These are phyloP conservation scores for Arctocebus calabarensis DNA, from an alignment of 2,797 vertebrate species.

Conservation along the genomic window DNA sequence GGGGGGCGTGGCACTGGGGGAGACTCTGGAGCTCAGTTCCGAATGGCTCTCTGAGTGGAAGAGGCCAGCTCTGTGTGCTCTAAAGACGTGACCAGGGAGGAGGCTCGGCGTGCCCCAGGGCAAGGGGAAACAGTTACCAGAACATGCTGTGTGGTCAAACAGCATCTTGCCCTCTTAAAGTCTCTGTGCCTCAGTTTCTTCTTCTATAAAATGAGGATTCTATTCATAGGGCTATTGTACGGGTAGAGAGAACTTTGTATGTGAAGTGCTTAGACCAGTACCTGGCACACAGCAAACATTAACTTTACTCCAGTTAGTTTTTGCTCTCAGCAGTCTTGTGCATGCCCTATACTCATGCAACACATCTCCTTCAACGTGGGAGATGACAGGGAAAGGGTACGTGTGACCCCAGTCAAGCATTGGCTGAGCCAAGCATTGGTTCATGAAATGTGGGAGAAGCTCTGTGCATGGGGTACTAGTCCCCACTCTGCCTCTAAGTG, in stretches of 20 bases:
- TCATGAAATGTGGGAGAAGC: neutral
- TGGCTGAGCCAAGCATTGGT: neutral
- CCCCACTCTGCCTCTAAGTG: neutral
- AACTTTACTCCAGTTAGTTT: neutral
- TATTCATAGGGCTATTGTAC: neutral
- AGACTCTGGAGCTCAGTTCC: neutral
- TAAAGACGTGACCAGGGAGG: neutral
- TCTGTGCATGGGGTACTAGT: neutral
- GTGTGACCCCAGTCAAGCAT: too few species aligned
- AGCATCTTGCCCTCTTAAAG: neutral
- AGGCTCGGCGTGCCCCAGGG: neutral
- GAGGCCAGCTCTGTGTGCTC: neutral
- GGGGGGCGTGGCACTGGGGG: neutral
- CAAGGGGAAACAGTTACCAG: neutral
- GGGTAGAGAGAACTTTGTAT: neutral
- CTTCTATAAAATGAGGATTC: neutral
- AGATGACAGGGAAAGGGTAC: neutral
- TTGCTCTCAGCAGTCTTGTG: constrained; percentile 29
- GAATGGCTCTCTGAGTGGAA: neutral
- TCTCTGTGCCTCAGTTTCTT: neutral
- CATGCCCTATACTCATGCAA: constrained; percentile 69
- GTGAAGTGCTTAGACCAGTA: neutral
- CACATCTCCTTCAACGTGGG: neutral
- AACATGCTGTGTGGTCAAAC: neutral
- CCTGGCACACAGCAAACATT: neutral